A percentile compares a stretch with the other conserved stretches of the same genome.
phyloP scores from a whole-genome alignment of 2,113 vertebrate genomes.

The Mellivora capensis region DNA sequence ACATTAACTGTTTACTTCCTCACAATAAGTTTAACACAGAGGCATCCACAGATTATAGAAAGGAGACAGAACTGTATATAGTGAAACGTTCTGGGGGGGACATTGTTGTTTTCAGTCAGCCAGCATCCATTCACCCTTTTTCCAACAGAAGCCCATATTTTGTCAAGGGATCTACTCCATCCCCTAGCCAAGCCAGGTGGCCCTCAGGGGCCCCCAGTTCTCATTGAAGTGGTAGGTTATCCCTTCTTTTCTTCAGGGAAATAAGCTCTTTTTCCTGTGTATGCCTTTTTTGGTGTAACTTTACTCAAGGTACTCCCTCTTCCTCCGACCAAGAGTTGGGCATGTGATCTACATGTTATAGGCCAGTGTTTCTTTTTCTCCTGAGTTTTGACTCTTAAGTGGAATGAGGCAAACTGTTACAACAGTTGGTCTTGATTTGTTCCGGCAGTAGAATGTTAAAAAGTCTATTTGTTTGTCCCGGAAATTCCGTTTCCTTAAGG shows the following conservation, averaged over 20 bases:
- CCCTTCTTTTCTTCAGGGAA: not conserved
- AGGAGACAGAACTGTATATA: not conserved
- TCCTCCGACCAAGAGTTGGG: not conserved
- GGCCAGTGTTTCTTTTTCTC: not conserved
- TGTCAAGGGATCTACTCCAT: not conserved
- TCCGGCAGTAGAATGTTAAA: not conserved
- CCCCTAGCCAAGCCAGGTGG: not conserved
- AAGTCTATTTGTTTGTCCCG: not conserved
- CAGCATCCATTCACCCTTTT: not conserved
- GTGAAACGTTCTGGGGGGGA: not conserved
- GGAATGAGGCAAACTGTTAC: not conserved
- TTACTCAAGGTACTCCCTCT: not conserved
- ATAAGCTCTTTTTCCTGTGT: not conserved
- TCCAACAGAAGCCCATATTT: not conserved
- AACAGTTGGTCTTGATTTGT: not conserved
- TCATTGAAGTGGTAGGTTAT: not conserved
- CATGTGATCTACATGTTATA: not conserved
- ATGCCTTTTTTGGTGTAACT: not conserved
- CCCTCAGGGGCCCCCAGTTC: not conserved
- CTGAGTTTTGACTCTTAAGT: not conserved
- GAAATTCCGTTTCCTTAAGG: not conserved
- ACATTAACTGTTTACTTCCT: constrained; percentile 36
- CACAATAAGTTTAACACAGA: not conserved
- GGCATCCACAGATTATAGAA: not conserved
- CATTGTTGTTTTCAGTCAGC: not conserved